Evolutionary conservation across 2,888 invertebrate species (phyloP).

Genomic region (Mellilla xanthometata): DNA sequence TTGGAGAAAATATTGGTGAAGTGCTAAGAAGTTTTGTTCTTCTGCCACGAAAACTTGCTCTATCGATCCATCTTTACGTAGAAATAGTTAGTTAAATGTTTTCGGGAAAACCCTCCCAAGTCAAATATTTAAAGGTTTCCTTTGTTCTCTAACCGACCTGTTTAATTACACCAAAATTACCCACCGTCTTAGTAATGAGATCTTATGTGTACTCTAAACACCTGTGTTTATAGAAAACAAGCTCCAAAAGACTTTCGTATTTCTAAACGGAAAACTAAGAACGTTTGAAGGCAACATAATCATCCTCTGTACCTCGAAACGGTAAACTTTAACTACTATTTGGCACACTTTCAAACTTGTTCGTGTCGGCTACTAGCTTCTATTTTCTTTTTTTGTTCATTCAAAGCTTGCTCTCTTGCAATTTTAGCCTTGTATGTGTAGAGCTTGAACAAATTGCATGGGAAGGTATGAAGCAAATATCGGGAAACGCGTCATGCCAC

Average conservation of each 20-base stretch:
- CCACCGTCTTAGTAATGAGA: background rate
- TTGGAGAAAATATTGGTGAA: no score
- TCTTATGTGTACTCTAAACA: background rate
- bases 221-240: constrained; percentile 13
- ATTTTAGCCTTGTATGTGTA: constrained; percentile 42
- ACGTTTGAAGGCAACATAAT: constrained; percentile 45
- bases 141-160: background rate
- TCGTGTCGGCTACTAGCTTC: constrained; percentile 37
- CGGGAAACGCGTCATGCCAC: constrained; percentile 29
- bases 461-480: constrained; percentile 44
- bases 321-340: constrained; percentile 57
- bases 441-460: constrained; percentile 43
- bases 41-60: no score
- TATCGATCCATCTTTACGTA: no score
- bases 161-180: background rate
- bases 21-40: no score
- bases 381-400: constrained; percentile 50
- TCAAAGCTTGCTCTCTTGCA: constrained; percentile 50
- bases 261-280: constrained; percentile 31
- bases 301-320: constrained; percentile 39
- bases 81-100: no score
- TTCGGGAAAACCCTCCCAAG: no score
- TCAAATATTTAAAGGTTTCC: no score
- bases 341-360: constrained; percentile 62
- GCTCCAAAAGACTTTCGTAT: constrained; percentile 29